Percentiles rank a stretch among this genome's conserved stretches.
Evolutionary conservation across 2,113 vertebrate species (phyloP).

Genomic region (Melanotaenia duboulayi): DNA sequence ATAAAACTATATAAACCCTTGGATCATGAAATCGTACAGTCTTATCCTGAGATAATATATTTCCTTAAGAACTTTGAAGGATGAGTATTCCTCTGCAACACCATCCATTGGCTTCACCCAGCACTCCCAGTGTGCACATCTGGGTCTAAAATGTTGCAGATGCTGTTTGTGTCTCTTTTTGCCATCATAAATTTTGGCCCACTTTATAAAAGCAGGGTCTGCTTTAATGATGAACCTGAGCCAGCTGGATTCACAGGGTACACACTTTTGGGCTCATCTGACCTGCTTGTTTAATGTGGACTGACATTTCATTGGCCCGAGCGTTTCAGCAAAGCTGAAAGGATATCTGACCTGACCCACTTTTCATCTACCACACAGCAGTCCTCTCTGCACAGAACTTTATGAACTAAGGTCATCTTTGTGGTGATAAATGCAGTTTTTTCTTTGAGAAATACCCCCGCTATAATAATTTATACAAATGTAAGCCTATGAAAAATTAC

Average conservation of each 20-base stretch:
- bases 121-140: constrained; percentile 47
- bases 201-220: constrained; percentile 61
- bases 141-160: constrained; percentile 65
- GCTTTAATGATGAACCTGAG: constrained; percentile 57
- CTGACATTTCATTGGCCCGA: constrained; percentile 69
- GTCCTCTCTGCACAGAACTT: constrained; percentile 43
- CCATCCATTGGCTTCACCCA: constrained; percentile 21
- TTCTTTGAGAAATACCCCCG: background rate
- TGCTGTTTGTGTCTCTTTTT: constrained; percentile 48
- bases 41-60: background rate
- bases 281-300: constrained; percentile 65
- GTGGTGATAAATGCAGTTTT: constrained; percentile 8
- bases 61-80: constrained; percentile 1
- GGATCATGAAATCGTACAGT: background rate
- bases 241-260: constrained; percentile 61
- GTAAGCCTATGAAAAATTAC: constrained; percentile 25
- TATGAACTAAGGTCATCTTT: constrained; percentile 28
- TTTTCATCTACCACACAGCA: constrained; percentile 49
- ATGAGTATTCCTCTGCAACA: constrained; percentile 23
- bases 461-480: constrained; percentile 6
- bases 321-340: constrained; percentile 63
- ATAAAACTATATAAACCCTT: background rate
- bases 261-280: constrained; percentile 52
- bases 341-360: constrained; percentile 71
- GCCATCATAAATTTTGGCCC: constrained; percentile 67